Base-by-base conservation (phyloP, 2,113 vertebrate genomes). In the Eubucco bourcierii region DNA sequence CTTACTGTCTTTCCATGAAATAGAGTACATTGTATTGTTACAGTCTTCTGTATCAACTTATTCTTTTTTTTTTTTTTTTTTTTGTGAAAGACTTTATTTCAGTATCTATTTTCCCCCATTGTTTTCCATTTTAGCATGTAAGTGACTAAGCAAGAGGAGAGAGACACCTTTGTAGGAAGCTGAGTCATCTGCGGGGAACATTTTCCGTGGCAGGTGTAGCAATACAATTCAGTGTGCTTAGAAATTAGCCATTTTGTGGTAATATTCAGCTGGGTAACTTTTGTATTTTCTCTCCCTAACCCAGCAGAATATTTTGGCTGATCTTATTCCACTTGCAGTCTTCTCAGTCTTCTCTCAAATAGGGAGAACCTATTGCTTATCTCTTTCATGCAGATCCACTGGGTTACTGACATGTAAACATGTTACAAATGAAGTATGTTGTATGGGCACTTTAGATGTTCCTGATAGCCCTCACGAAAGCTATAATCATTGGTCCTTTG, bases 11-110 rank as follows among this genome's bases (percentile, higher is more conserved):
- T 85, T 37, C n/a, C 53, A 34, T 44, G 24, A 7, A 44, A 23
- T 41, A 20, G 12, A 37, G 84, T 12, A 5, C 1, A 16, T 14
- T 80, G 46, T 53, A 8, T 63, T 33, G 5, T 59, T 18, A 29
- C 0, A 0, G 31, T 2, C 25, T 77, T 72, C 34, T 86, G 5
- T 55, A 71, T 44, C 65, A 72, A 27, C 6, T 31, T 13, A n/a
- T 33, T 56, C 15, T 7, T 3, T 65, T 41, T 82, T n/a, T 33
- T 41, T 82, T n/a, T 33, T 41, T 82, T n/a, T 33, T n/a, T 41
- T 82, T n/a, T 33, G 5, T 18, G 16, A 27, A 56, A 65, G 31
- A 60, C 50, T 77, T 93, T 77, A 18, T 59, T 87, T 91, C 13
- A 65, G 1, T 5, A 37, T 13, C 6, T 90, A 87, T 53, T 12